Conservation (phyloP, 2,888 invertebrate species). For the Nomada ferruginata region DNA sequence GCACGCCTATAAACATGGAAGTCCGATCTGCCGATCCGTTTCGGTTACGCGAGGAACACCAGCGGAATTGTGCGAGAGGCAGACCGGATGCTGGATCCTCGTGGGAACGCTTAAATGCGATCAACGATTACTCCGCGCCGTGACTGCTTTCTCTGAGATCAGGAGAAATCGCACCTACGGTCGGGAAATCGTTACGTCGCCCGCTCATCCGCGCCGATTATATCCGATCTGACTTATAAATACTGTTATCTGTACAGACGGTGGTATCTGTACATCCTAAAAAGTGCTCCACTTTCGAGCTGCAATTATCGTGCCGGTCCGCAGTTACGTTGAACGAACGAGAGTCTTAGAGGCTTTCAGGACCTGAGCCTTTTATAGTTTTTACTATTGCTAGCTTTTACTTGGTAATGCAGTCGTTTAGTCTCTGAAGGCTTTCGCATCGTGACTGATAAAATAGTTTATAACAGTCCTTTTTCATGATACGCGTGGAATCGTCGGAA, state of each 20-base stretch:
- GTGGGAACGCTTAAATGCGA: conserved; percentile 68
- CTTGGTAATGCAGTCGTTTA: too few relatives aligned
- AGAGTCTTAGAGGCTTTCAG: background rate
- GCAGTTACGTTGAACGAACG: background rate
- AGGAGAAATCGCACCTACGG: conserved; percentile 1
- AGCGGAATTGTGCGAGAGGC: conserved; percentile 45
- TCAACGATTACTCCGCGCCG: conserved; percentile 49
- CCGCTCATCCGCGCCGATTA: conserved; percentile 1
- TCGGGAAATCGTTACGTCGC: conserved; percentile 22
- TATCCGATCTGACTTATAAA: conserved; percentile 13
- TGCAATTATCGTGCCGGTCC: background rate
- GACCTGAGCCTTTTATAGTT: background rate
- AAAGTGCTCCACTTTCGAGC: background rate
- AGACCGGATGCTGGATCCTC: conserved; percentile 53
- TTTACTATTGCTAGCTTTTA: background rate
- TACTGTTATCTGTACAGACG: background rate
- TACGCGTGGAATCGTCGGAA: background rate
- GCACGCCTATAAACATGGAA: conserved; percentile 64
- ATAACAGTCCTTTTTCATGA: background rate
- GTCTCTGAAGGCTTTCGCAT: too few relatives aligned
- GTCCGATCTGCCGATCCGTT: conserved; percentile 64
- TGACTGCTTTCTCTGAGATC: conserved; percentile 31
- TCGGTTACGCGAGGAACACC: conserved; percentile 61
- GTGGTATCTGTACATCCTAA: background rate
- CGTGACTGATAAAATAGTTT: too few relatives aligned